These are phyloP conservation scores for Patella depressa DNA, from an alignment of 2,888 invertebrate species.

Conservation along the genomic window DNA sequence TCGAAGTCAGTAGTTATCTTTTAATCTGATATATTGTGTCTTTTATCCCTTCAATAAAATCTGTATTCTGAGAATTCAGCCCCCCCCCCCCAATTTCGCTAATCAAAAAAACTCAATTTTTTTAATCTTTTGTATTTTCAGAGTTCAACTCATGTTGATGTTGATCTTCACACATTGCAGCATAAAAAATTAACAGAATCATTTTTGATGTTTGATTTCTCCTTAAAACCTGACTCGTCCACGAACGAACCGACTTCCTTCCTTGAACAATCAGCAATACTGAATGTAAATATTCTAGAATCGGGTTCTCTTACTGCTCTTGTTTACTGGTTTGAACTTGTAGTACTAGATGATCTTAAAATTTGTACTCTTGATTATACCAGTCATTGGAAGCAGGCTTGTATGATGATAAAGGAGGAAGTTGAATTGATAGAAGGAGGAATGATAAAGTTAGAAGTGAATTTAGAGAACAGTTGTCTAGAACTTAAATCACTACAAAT, in stretches of 20 bases:
- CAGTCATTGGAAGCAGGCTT: slow-evolving; percentile 61
- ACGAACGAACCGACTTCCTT: slow-evolving; percentile 37
- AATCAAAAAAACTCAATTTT: background rate
- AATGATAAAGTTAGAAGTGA: slow-evolving; percentile 41
- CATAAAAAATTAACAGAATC: slow-evolving; percentile 58
- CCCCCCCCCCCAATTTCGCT: too few species aligned
- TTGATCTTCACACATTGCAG: slow-evolving; percentile 54
- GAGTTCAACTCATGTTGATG: slow-evolving; percentile 61
- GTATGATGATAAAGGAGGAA: slow-evolving; percentile 51
- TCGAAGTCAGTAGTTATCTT: background rate
- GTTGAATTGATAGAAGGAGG: slow-evolving; percentile 43
- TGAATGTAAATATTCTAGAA: slow-evolving; percentile 44
- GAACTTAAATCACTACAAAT: slow-evolving; percentile 34
- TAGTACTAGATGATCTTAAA: slow-evolving; percentile 41
- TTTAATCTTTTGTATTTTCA: slow-evolving; percentile 37
- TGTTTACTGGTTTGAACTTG: slow-evolving; percentile 64
- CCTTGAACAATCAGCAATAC: slow-evolving; percentile 41
- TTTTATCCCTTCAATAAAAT: too few species aligned
- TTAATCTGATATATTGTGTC: background rate
- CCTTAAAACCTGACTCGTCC: slow-evolving; percentile 43
- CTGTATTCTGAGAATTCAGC: too few species aligned
- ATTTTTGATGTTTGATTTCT: slow-evolving; percentile 54
- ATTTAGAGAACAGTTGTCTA: slow-evolving; percentile 59
- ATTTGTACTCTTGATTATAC: slow-evolving; percentile 51
- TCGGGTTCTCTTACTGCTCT: slow-evolving; percentile 56